phyloP scores from a whole-genome alignment of 2,113 vertebrate genomes.

The Tauraco erythrolophus region DNA sequence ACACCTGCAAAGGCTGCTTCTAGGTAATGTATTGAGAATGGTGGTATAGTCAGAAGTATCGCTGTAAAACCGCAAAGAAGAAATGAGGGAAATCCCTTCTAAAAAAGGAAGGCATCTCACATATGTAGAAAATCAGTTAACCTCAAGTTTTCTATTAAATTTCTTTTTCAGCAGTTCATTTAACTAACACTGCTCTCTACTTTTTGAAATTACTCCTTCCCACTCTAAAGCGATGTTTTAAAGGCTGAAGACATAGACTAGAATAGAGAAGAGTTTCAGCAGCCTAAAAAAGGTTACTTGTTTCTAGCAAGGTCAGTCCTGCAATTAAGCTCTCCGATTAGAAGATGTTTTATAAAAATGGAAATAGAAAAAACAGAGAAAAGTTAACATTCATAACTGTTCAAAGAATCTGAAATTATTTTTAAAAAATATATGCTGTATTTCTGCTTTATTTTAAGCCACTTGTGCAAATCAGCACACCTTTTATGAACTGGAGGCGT shows the following conservation, averaged over 20 bases:
- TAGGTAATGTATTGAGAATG: not conserved
- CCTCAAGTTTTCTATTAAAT: not conserved
- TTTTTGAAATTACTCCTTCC: not conserved
- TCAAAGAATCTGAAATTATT: not conserved
- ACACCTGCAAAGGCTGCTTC: not conserved
- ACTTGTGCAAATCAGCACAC: constrained; percentile 1
- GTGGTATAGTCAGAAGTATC: not conserved
- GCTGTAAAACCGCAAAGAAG: not conserved
- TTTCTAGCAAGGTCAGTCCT: not conserved
- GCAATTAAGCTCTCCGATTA: not conserved
- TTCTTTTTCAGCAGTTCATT: not conserved
- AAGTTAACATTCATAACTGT: not conserved
- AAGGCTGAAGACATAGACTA: not conserved
- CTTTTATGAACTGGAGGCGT: constrained; percentile 75
- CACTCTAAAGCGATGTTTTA: not conserved
- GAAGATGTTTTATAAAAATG: not conserved
- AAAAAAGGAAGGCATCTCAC: not conserved
- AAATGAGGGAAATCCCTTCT: not conserved
- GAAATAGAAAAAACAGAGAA: not conserved
- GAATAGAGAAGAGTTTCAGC: not conserved
- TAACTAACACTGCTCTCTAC: not conserved
- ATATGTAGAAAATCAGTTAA: not conserved
- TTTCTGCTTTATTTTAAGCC: not conserved
- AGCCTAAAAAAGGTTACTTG: not conserved
- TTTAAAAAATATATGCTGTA: not conserved